Base-by-base conservation (phyloP, 2,888 invertebrate species). In the Pelosia muscerda region DNA sequence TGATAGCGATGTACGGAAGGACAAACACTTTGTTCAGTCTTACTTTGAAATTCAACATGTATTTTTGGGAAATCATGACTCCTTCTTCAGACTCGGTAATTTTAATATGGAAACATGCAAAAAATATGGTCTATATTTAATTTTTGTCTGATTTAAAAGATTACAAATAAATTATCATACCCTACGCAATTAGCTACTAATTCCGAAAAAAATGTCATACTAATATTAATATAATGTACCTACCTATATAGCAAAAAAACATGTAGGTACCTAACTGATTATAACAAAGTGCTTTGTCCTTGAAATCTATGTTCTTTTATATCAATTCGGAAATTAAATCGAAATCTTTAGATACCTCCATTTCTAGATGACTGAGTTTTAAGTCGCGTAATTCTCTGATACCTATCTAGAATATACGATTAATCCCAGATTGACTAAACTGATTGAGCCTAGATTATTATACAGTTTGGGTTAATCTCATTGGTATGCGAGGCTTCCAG, bases 1-100 rank as follows among this genome's bases (percentile, higher is more conserved):
- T 84, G 77, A 72, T 78, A 81, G 70, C 76, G 77, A 78, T 83
- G 81, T 81, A 73, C 63, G 60, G 57, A 71, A 66, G 66, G 61
- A 59, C 59, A 73, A 71, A 10, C 72, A 72, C 64, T 68, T 71
- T 75, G 73, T 75, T 64, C 34, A 26, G 15, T 22, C 11, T 26
- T 38, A 54, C 34, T n/a, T 49, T 42, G 19, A 19, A 42, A n/a
- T n/a, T n/a, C n/a, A n/a, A n/a, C n/a, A n/a, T n/a, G n/a, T n/a
- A n/a, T n/a, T n/a, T n/a, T n/a, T n/a, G n/a, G n/a, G n/a, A n/a
- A n/a, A n/a, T n/a, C n/a, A n/a, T n/a, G n/a, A n/a, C n/a, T n/a
- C n/a, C n/a, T n/a, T n/a, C n/a, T n/a, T n/a, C n/a, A n/a, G n/a
- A n/a, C n/a, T n/a, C n/a, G n/a, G n/a, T n/a, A n/a, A n/a, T n/a